phyloP scores from a whole-genome alignment of 92 coral and sea anemone species.

The Actinostola sp. region DNA sequence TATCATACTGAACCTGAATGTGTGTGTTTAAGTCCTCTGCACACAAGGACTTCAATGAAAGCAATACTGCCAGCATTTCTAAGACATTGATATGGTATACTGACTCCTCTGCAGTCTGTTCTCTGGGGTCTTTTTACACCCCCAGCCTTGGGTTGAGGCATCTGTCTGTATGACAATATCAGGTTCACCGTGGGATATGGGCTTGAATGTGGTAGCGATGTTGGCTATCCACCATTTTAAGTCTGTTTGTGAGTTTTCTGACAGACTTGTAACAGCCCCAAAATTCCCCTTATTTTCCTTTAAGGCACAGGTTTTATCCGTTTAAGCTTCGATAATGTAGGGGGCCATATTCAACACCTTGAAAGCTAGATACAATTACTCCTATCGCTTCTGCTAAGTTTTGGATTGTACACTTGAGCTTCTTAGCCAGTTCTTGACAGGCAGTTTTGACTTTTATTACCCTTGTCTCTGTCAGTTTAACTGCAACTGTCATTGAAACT shows the following conservation, averaged over 20 bases:
- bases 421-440: slow-evolving; percentile 32
- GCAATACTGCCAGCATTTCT: slow-evolving; percentile 46
- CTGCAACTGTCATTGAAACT: slow-evolving; percentile 52
- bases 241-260: slow-evolving; percentile 20
- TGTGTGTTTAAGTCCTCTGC: slow-evolving; percentile 18
- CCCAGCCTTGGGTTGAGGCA: slow-evolving; percentile 54
- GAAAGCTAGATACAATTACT: slow-evolving; percentile 55
- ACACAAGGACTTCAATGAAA: slow-evolving; percentile 50
- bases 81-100: slow-evolving; percentile 41
- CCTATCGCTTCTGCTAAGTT: slow-evolving; percentile 57
- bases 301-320: slow-evolving; percentile 42
- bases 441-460: slow-evolving; percentile 32
- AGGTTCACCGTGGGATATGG: slow-evolving; percentile 45
- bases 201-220: slow-evolving; percentile 17
- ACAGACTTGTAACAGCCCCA: neutral
- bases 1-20: slow-evolving; percentile 56
- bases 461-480: slow-evolving; percentile 16
- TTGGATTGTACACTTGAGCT: slow-evolving; percentile 15
- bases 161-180: slow-evolving; percentile 40
- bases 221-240: slow-evolving; percentile 41
- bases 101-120: slow-evolving; percentile 54
- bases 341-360: slow-evolving; percentile 58
- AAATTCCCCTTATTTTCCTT: slow-evolving; percentile 12
- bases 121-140: slow-evolving; percentile 21
- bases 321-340: slow-evolving; percentile 41